These are phyloP conservation scores for Cheilosia urbana DNA, from an alignment of 2,888 invertebrate genomes.

Conservation along the genomic window DNA sequence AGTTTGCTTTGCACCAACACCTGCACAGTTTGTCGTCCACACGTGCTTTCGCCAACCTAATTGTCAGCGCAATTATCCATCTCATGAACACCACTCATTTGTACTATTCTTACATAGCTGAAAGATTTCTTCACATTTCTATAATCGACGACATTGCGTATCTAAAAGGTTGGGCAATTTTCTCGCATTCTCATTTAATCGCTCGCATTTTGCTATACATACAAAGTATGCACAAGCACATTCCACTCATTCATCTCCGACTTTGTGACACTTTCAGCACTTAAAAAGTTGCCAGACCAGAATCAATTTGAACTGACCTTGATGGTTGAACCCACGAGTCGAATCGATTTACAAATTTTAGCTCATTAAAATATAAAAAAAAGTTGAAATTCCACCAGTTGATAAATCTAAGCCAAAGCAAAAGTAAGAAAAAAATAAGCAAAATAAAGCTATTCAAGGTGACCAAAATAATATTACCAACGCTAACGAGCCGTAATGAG, in stretches of 20 bases:
- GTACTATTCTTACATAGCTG: no score
- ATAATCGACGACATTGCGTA: conserved; percentile 2
- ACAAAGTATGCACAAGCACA: not conserved
- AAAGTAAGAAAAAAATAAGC: conserved; percentile 20
- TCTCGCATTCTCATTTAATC: conserved; percentile 7
- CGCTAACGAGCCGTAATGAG: conserved; percentile 56
- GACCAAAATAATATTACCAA: conserved; percentile 38
- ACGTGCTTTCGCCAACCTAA: no score
- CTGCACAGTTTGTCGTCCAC: no score
- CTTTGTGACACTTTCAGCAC: conserved; percentile 33
- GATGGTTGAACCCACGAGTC: conserved; percentile 38
- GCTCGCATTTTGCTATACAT: conserved; percentile 6
- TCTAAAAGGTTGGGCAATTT: conserved; percentile 1
- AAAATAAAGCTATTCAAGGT: conserved; percentile 53
- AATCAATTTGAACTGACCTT: conserved; percentile 56
- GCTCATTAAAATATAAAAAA: conserved; percentile 13
- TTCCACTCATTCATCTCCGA: conserved; percentile 13
- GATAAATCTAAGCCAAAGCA: conserved; percentile 22
- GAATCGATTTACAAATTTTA: conserved; percentile 34
- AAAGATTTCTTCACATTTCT: not conserved
- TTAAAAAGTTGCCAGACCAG: conserved; percentile 41
- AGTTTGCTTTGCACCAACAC: no score
- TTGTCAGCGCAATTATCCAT: no score
- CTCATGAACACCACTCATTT: no score
- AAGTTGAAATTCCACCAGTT: conserved; percentile 8